Evolutionary conservation across 2,113 vertebrate genomes (phyloP).

Genomic region (Cyanoderma ruficeps): DNA sequence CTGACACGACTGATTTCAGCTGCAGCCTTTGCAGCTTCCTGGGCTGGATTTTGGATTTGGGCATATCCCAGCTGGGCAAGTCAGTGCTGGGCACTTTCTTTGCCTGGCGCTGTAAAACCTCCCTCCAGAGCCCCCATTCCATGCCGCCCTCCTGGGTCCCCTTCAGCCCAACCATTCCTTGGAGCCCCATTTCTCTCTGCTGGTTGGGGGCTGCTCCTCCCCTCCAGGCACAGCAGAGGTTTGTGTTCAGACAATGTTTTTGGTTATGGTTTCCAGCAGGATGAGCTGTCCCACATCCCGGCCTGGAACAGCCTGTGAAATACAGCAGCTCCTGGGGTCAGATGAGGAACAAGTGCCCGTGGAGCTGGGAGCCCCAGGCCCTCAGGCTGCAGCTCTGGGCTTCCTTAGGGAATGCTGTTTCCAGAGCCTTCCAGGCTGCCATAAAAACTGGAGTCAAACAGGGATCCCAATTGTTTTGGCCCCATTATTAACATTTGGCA

Average conservation of each 20-base stretch:
- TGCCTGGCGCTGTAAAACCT: not conserved
- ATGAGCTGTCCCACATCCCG: not conserved
- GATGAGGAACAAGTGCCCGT: not conserved
- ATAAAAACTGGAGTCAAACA: not conserved
- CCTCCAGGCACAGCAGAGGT: not conserved
- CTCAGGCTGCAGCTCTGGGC: not conserved
- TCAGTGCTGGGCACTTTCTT: not conserved
- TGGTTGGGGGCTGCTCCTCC: not conserved
- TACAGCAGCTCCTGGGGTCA: not conserved
- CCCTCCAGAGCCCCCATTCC: not conserved
- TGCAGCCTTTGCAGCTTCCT: not conserved
- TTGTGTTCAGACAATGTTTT: not conserved
- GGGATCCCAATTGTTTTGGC: not conserved
- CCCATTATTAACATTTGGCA: not conserved
- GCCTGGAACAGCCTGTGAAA: constrained; percentile 11
- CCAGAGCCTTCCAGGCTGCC: not conserved
- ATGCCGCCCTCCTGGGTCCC: not conserved
- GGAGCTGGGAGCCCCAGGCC: not conserved
- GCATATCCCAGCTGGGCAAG: not conserved
- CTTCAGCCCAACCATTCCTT: not conserved
- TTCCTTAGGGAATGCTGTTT: not conserved
- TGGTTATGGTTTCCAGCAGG: not conserved
- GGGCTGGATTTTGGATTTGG: not conserved
- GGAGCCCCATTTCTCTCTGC: not conserved
- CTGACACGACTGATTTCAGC: not conserved